Evolutionary conservation across 2,888 invertebrate genomes (phyloP), one percentile per base, ranked within the genome.

Genomic region (Amphipyra berbera): DNA sequence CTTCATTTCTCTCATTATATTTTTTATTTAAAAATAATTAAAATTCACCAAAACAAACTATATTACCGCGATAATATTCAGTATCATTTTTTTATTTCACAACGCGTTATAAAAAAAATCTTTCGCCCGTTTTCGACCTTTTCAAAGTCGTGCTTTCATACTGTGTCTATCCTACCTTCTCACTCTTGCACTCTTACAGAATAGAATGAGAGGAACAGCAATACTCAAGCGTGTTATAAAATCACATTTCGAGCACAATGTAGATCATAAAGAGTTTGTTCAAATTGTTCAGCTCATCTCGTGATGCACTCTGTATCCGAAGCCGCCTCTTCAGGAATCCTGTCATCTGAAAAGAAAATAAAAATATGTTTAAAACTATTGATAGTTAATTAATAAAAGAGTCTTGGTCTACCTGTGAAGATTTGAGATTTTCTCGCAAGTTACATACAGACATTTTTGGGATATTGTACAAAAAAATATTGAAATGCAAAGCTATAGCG

Each of bases 81-180:
- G 81, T 86, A 83, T 83, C 82, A 84, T 74, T 82, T 85, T 64
- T 86, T 82, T 82, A 83, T 84, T 90, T 94, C 93, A 94, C 94
- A 94, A 94, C 94, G 89, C 93, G 82, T 91, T 92, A 90, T 91
- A 92, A 91, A 91, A 71, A 91, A 89, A 87, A 81, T 89, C 88
- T 89, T 90, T 90, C 88, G 90, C 90, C 88, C 84, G 69, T 87
- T 83, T 78, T 79, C 72, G 83, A 82, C 84, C 82, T 79, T 78
- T 77, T 69, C 53, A 75, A 81, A 83, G 79, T 78, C 79, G 65
- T 75, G 66, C 81, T 81, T 76, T 77, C 78, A 79, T 74, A 76
- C 76, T 79, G 71, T 77, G 78, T 78, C 76, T 81, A 61, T 72
- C 71, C 75, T 74, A 75, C 75, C 61, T 68, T 76, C 82, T 76